Conservation (phyloP, 1,140 invertebrate genomes). For the Cryptotermes secundus region DNA sequence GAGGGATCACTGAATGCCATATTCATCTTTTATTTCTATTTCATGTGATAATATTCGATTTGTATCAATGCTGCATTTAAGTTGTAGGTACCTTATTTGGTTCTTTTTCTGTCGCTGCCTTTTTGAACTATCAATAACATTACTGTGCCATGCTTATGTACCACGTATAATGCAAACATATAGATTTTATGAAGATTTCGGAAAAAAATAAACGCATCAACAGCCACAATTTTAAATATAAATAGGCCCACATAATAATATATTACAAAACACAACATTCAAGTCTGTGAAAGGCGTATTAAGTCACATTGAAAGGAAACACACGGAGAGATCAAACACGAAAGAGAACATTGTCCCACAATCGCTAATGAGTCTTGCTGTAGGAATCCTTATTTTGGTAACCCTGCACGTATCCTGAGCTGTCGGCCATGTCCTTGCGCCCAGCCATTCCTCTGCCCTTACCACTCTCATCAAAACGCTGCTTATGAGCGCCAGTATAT, state of each 20-base stretch:
- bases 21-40: neutral
- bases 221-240: constrained; percentile 11
- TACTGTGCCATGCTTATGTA: too few species aligned
- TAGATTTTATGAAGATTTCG: neutral
- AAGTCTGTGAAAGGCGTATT: neutral
- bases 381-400: constrained; percentile 85
- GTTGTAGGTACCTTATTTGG: neutral
- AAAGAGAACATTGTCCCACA: neutral
- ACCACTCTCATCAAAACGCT: constrained; percentile 81
- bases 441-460: constrained; percentile 89
- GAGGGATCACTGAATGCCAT: too few species aligned
- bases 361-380: constrained; percentile 55
- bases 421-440: constrained; percentile 73
- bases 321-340: neutral
- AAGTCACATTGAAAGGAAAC: neutral
- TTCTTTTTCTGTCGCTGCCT: neutral
- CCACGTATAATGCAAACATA: constrained; percentile 18
- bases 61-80: neutral
- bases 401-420: constrained; percentile 83
- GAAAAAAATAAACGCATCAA: constrained; percentile 5
- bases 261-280: constrained; percentile 7
- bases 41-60: neutral
- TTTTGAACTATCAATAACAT: neutral
- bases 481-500: constrained; percentile 89
- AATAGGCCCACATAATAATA: constrained; percentile 17